Conservation (phyloP, 2,113 vertebrate species). For the Pollimyrus isidori region DNA sequence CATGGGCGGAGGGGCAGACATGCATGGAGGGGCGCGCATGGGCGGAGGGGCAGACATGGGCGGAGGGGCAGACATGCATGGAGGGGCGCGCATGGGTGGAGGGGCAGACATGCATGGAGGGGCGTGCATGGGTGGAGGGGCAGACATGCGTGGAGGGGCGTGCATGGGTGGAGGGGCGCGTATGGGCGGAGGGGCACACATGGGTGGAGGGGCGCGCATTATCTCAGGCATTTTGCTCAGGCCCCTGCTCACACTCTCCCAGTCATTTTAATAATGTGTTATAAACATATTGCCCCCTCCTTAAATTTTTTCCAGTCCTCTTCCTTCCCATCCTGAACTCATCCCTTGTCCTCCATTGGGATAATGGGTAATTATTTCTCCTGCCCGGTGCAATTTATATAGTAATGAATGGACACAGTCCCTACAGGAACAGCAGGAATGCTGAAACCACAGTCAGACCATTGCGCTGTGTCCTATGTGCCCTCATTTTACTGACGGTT, state of each 20-base stretch:
- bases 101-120: background rate
- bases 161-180: too few relatives aligned
- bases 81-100: too few relatives aligned
- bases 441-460: background rate
- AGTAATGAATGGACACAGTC: slow-evolving; percentile 22
- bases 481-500: slow-evolving; percentile 14
- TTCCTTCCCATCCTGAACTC: slow-evolving; percentile 47
- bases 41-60: background rate
- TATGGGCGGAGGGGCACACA: background rate
- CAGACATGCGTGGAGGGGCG: background rate
- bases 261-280: slow-evolving; percentile 63
- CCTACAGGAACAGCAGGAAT: background rate
- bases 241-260: background rate
- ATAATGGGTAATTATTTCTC: slow-evolving; percentile 63
- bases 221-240: background rate
- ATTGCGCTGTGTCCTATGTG: slow-evolving; percentile 19
- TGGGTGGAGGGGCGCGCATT: background rate
- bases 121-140: too few relatives aligned
- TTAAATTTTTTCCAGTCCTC: slow-evolving; percentile 41
- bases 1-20: too few relatives aligned
- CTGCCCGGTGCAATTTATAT: slow-evolving; percentile 15
- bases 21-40: background rate
- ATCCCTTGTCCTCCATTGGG: slow-evolving; percentile 35
- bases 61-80: background rate
- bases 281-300: slow-evolving; percentile 74